Evolutionary conservation across 2,797 vertebrate genomes (phyloP).

Genomic region (Chelidonichthys spinosus): DNA sequence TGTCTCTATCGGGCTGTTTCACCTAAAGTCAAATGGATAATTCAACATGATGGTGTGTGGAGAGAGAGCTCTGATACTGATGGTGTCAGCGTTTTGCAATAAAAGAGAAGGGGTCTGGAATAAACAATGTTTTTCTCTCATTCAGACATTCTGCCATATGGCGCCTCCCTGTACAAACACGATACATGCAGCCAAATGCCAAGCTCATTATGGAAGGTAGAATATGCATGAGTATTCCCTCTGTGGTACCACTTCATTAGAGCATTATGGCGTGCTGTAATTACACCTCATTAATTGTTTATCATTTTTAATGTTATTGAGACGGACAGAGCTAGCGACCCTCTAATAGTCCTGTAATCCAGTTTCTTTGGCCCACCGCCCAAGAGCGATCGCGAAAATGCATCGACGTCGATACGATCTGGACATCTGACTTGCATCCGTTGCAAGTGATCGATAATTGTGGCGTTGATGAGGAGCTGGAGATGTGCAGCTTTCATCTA

Average conservation of each 20-base stretch:
- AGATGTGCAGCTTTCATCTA: neutral
- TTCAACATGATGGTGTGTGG: conserved; percentile 62
- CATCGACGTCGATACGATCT: conserved; percentile 6
- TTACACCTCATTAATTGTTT: conserved; percentile 71
- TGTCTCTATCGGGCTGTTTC: conserved; percentile 62
- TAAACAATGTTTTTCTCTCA: conserved; percentile 62
- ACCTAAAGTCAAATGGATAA: conserved; percentile 72
- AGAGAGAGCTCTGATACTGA: conserved; percentile 61
- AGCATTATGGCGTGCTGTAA: conserved; percentile 58
- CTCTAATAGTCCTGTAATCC: conserved; percentile 43
- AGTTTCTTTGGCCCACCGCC: conserved; percentile 27
- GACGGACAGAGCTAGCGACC: conserved; percentile 49
- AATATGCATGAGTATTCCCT: conserved; percentile 67
- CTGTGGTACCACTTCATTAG: conserved; percentile 60
- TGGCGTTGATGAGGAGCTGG: neutral
- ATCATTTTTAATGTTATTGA: conserved; percentile 62
- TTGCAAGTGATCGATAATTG: neutral
- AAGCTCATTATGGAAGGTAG: conserved; percentile 61
- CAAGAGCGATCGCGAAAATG: neutral
- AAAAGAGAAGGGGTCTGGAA: conserved; percentile 48
- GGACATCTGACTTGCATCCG: conserved; percentile 13
- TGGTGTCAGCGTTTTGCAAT: conserved; percentile 59
- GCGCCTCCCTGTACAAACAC: conserved; percentile 56
- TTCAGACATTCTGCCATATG: conserved; percentile 63
- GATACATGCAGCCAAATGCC: conserved; percentile 55